These are phyloP conservation scores for Misgurnus anguillicaudatus DNA, from an alignment of 2,113 vertebrate species.

Conservation along the genomic window DNA sequence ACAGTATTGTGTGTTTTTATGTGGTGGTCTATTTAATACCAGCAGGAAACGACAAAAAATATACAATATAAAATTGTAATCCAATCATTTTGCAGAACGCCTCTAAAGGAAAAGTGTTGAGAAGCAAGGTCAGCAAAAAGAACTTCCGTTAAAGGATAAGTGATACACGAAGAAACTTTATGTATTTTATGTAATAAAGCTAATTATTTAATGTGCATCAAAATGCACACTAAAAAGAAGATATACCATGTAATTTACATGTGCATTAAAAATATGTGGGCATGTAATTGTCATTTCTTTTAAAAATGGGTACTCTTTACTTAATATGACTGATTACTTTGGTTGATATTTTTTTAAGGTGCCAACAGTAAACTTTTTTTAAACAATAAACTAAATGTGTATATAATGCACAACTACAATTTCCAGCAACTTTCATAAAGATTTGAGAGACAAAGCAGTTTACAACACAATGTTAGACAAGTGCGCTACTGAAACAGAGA, in stretches of 20 bases:
- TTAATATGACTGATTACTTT: background rate
- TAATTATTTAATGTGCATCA: background rate
- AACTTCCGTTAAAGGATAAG: slow-evolving; percentile 20
- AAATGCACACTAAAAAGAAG: too few species aligned
- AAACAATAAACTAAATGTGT: background rate
- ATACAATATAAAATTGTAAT: slow-evolving; percentile 44
- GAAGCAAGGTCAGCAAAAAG: slow-evolving; percentile 10
- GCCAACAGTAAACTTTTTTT: slow-evolving; percentile 12
- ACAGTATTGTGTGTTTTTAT: slow-evolving; percentile 38
- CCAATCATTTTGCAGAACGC: background rate
- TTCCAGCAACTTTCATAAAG: slow-evolving; percentile 6
- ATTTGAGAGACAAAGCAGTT: slow-evolving; percentile 15
- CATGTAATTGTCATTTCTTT: too few species aligned
- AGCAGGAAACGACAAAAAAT: slow-evolving; percentile 1
- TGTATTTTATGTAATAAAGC: slow-evolving; percentile 1
- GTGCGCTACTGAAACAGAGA: background rate
- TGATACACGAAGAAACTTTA: slow-evolving; percentile 6
- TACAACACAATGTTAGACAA: slow-evolving; percentile 19
- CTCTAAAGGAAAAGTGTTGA: slow-evolving; percentile 10
- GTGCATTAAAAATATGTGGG: too few species aligned
- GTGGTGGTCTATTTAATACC: slow-evolving; percentile 29
- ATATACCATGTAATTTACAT: too few species aligned
- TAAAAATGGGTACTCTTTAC: background rate
- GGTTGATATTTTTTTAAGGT: background rate
- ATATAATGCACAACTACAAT: background rate